Conservation (phyloP, 2,888 invertebrate genomes). For the Azorinus chamasolen region DNA sequence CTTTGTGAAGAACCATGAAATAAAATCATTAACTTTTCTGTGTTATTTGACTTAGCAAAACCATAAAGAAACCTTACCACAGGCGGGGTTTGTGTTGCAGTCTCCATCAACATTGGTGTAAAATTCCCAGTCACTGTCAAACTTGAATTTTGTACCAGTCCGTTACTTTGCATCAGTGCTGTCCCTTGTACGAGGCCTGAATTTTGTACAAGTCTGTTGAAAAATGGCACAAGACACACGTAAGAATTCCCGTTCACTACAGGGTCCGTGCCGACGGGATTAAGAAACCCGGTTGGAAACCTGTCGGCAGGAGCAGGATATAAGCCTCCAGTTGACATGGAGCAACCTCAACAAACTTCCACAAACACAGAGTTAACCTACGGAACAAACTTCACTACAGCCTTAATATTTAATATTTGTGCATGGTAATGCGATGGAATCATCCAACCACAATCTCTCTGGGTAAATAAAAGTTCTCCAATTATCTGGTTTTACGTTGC, state of each 20-base stretch:
- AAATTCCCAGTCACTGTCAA: constrained; percentile 49
- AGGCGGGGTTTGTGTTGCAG: constrained; percentile 70
- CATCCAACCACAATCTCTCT: constrained; percentile 19
- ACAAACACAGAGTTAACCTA: constrained; percentile 3
- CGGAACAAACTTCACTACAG: not conserved
- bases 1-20: too few relatives aligned
- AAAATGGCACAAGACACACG: constrained; percentile 63
- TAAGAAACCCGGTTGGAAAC: constrained; percentile 54
- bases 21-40: too few relatives aligned
- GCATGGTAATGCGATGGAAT: constrained; percentile 12
- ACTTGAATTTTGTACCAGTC: constrained; percentile 54
- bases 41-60: too few relatives aligned
- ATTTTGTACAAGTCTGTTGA: constrained; percentile 62
- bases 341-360: constrained; percentile 25
- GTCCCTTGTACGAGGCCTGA: constrained; percentile 54
- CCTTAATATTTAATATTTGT: constrained; percentile 20
- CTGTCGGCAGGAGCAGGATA: constrained; percentile 58
- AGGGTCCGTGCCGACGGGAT: constrained; percentile 49
- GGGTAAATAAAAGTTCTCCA: constrained; percentile 45
- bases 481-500: constrained; percentile 7
- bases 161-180: constrained; percentile 46
- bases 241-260: constrained; percentile 53
- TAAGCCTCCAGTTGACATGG: constrained; percentile 60
- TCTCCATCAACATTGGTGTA: constrained; percentile 72
- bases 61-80: constrained; percentile 64